Evolutionary conservation across 2,113 vertebrate species (phyloP), one percentile per base, ranked within the genome.

Genomic region (Centropus bengalensis): DNA sequence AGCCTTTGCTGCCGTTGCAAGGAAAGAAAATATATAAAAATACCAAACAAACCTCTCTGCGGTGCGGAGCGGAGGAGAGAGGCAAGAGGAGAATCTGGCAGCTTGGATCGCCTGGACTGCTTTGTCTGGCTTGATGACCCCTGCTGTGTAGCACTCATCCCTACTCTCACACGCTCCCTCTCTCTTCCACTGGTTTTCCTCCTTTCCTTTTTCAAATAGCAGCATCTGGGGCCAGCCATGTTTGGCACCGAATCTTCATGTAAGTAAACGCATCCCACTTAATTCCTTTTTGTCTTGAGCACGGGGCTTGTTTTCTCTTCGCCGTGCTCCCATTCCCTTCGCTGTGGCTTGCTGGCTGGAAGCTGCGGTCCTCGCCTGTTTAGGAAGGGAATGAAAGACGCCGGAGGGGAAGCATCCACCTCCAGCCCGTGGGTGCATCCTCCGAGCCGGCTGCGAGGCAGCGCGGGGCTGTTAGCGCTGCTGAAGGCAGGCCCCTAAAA

Each of bases 171-270:
- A 96, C 89, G 64, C 89, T 92, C 85, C 97, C 96, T 96, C 96
- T 97, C 82, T 85, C 96, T 94, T 79, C 83, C 88, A 92, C 84
- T 88, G 33, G n/a, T 73, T 78, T 87, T 78, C 69, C 94, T 96
- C 92, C 93, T 96, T 88, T 91, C 85, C 85, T 98, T 97, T 97
- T 97, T 97, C 96, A 97, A 97, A 98, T 97, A 98, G 97, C 98
- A 98, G 98, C 98, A 98, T 98, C 98, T 97, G 98, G 93, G 98
- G 98, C 98, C 98, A 99, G 99, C 98, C 99, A 99, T 99, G 99
- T 99, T 99, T 98, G 99, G 99, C 98, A 99, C 99, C 90, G 99
- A 99, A 97, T 99, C 99, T 91, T 99, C 99, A 98, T 98, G 99
- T 99, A 99, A 99, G 99, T 99, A 99, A 97, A 97, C 60, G 93